Base-by-base conservation (phyloP, 2,797 vertebrate species). In the Brotula barbata region DNA sequence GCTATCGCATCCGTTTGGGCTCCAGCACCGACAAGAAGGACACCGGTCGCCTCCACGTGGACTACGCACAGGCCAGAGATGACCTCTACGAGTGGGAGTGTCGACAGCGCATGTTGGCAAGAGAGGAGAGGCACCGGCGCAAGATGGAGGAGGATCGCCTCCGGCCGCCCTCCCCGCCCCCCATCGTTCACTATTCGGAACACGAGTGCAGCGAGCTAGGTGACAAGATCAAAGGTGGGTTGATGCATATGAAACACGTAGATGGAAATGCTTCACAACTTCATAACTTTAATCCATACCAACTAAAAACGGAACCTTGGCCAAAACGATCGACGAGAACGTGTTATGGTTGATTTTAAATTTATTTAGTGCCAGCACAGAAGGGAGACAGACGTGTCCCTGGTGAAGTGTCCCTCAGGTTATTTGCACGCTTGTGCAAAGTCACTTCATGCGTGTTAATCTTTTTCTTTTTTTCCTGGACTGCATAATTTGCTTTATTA, bases 71-170 rank as follows among this genome's bases (percentile, higher is more conserved):
- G 87, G 96, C 96, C 12, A 88, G 96, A 66, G 96, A 98, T 0
- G 96, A 98, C 65, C 89, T 97, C 34, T 98, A 97, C 0, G 95
- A 98, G 84, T 98, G 95, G 96, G 96, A 98, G 66, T 98, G 96
- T 78, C 91, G 83, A 74, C 96, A 98, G 88, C 93, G 95, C 15
- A 94, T 96, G 94, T 66, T 96, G 78, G 96, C 96, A 7, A 84
- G 96, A 5, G 94, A 98, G 84, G 96, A 98, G 78, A 90, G 96
- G 11, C 96, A 97, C 75, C 92, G 95, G 28, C 89, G 94, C 46
- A 89, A 93, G 51, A 90, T 97, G 67, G 94, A 95, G 31, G 95
- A 96, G 73, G 94, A 98, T 54, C 91, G 88, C 36, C 85, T 96
- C 47, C 91, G 91, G 2, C 95, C 94, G 0, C 94, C 95, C 2